Evolutionary conservation across 2,888 invertebrate genomes (phyloP).

Genomic region (Eurytoma adleriae): DNA sequence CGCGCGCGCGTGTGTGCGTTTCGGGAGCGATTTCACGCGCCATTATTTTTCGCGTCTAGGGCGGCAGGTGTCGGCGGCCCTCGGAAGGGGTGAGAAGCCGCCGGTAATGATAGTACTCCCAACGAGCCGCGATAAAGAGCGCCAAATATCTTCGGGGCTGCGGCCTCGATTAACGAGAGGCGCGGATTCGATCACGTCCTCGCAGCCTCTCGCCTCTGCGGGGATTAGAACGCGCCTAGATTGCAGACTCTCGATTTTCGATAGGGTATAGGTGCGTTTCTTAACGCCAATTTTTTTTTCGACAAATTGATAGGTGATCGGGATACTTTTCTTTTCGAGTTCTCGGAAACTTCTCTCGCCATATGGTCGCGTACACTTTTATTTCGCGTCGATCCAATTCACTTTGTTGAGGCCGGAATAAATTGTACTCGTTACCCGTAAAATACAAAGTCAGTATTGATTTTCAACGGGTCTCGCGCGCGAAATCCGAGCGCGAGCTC

Average conservation of each 20-base stretch:
- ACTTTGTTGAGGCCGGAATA: no score
- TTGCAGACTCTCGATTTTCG: no score
- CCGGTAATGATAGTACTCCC: conserved; percentile 51
- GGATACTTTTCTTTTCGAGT: no score
- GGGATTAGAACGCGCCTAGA: no score
- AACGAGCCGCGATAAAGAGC: conserved; percentile 41
- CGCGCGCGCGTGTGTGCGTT: background rate
- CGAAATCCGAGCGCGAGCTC: background rate
- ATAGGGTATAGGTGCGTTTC: no score
- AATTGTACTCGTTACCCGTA: no score
- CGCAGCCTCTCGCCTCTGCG: background rate
- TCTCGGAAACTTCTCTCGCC: no score
- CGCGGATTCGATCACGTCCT: conserved; percentile 12
- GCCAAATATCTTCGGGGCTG: conserved; percentile 35
- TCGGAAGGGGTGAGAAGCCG: conserved; percentile 36
- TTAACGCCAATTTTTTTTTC: no score
- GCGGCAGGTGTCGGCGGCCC: conserved; percentile 48
- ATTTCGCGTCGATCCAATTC: no score
- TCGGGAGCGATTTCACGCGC: conserved; percentile 56
- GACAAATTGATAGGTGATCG: no score
- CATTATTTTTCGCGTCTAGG: conserved; percentile 45
- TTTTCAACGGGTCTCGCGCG: background rate
- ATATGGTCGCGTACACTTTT: no score
- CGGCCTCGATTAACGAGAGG: conserved; percentile 42
- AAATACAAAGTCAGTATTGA: no score